phyloP scores from a whole-genome alignment of 1,140 invertebrate species.

The Neodiprion pinetum region DNA sequence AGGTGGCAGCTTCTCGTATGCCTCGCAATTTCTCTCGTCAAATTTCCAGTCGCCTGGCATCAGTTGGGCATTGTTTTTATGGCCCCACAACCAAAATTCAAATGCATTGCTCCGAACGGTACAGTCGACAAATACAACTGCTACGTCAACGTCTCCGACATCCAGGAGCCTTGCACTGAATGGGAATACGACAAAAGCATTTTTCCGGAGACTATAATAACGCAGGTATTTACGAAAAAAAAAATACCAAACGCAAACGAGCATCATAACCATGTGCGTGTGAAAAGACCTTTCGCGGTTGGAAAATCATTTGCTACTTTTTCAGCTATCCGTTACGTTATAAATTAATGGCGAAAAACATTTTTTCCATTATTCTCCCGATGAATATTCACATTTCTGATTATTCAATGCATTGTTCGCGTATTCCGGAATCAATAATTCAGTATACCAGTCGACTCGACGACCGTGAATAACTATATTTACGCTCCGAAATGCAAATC shows the following conservation, averaged over 20 bases:
- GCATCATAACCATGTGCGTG: too few species aligned
- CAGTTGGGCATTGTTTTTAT: slow-evolving; percentile 72
- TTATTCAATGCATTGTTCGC: neutral
- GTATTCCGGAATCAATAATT: neutral
- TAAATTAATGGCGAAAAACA: too few species aligned
- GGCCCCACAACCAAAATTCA: slow-evolving; percentile 65
- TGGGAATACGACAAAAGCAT: slow-evolving; percentile 69
- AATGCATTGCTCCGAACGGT: slow-evolving; percentile 50
- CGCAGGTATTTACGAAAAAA: slow-evolving; percentile 57
- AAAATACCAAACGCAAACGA: neutral
- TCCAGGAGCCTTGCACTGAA: slow-evolving; percentile 58
- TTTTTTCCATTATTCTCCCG: too few species aligned
- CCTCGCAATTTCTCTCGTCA: slow-evolving; percentile 69
- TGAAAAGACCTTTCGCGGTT: too few species aligned
- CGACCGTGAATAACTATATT: neutral
- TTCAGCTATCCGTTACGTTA: too few species aligned
- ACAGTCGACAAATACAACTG: slow-evolving; percentile 54
- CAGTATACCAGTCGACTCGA: neutral
- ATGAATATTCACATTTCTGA: neutral
- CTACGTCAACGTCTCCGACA: slow-evolving; percentile 38
- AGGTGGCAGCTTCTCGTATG: slow-evolving; percentile 76
- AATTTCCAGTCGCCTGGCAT: slow-evolving; percentile 78
- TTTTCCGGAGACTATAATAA: slow-evolving; percentile 75
- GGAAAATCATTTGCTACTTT: too few species aligned
- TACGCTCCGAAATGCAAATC: neutral